Base-by-base conservation (phyloP, 2,888 invertebrate genomes). In the Acanthosepion pharaonis region DNA sequence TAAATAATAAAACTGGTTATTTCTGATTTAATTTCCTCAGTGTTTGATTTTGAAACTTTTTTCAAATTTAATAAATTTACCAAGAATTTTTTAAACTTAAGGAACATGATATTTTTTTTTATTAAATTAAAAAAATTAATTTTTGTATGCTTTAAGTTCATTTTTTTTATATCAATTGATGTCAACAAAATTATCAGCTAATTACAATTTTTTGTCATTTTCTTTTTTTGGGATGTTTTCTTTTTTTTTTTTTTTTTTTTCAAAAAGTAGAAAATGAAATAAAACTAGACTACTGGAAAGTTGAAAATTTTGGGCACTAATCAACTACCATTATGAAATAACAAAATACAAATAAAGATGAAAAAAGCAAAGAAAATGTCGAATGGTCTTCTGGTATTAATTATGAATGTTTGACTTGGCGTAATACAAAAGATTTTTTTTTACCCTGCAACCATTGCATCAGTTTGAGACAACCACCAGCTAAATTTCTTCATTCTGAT, bases 351-450 rank as follows among this genome's bases (percentile, higher is more conserved):
- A 64, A 33, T n/a, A 15, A 78, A n/a, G 15, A 78, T n/a, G 78
- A 78, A 78, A 78, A 78, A 78, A n/a, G n/a, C 78, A 78, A 78
- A n/a, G 6, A 78, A 78, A 78, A 78, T 33, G 33, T n/a, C n/a
- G 33, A 78, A 78, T 78, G n/a, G n/a, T 33, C 33, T 78, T 15
- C 23, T 59, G 78, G n/a, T 18, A n/a, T 78, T 78, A 78, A 78
- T 78, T 78, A 78, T n/a, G n/a, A 78, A 78, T 78, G 78, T 78
- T 78, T 78, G 78, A 78, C 78, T 78, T 78, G n/a, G 78, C 33
- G 78, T n/a, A 78, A 78, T 78, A 78, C n/a, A 78, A 78, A 78
- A 78, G n/a, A n/a, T 78, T 78, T 78, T 78, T 78, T 78, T 78
- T 78, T 33, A 33, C 78, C 78, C 78, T 78, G 15, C 78, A 78